Base-by-base conservation (phyloP, 2,888 invertebrate species). In the Sthenelais limicola region DNA sequence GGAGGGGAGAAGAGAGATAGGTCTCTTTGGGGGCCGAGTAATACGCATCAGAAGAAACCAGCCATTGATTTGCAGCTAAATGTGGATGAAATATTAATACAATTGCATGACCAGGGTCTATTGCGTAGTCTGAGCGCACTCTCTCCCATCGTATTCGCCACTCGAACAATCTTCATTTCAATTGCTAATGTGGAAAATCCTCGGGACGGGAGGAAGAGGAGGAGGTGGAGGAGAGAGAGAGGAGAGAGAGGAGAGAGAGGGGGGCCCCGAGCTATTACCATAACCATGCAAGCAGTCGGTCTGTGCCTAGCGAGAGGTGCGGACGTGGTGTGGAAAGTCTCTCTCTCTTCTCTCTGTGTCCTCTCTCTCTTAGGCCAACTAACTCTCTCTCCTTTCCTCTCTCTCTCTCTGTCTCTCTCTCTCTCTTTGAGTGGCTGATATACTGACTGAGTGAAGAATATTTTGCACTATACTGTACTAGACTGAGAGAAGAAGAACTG, bases 121-220 rank as follows among this genome's bases (percentile, higher is more conserved):
- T 62, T 62, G 62, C 47, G 67, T 48, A 67, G 47, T 43, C 67
- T 47, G 48, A n/a, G 38, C 67, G 48, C 48, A 24, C 47, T 9
- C 67, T 12, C 48, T 43, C 9, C 43, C 48, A 43, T 67, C 67
- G 67, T 67, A 67, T 67, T 68, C 68, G 52, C 32, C 32, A 48
- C 51, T 68, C 51, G 51, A 52, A 52, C 68, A 35, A 67, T 43
- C 51, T 51, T 68, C 68, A 68, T 68, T 68, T 68, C 68, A 68
- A 68, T 68, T 68, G 68, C 68, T 68, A 68, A 68, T 68, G 68
- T 68, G 68, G 68, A 68, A 51, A 68, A 68, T 51, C 52, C 68
- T 62, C 62, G 38, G 62, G 62, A 35, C 62, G 38, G 35, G 38
- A 26, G 43, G 38, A 38, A 43, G 62, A 24, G 62, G 35, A 35